Evolutionary conservation across 2,888 invertebrate species (phyloP), one percentile per base, ranked within the genome.

Genomic region (Podabrus alpinus): DNA sequence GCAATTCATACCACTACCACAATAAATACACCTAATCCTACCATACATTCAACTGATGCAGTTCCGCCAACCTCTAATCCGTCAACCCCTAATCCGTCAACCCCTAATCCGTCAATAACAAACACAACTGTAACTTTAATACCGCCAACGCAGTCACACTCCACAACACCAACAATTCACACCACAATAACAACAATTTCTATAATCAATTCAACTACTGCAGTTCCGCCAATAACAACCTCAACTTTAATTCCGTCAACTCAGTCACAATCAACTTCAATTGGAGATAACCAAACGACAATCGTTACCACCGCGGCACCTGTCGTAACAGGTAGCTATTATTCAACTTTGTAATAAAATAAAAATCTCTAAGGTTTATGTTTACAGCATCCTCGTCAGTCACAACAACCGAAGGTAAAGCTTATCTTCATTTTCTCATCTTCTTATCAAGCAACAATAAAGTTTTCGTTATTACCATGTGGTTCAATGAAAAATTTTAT

Each of bases 111-210:
- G 10, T 4, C 15, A 5, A n/a, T 59, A n/a, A 13, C 11, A 3
- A 13, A 25, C 45, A 13, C 66, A n/a, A 71, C 15, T 64, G 29
- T 17, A 24, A 13, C 69, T 19, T 61, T 13, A 66, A 9, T 24
- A 24, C 24, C 21, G 21, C 3, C 21, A 24, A n/a, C 45, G 7
- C n/a, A 45, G 45, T 45, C 45, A 45, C 45, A 13, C 45, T n/a
- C n/a, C 7, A 68, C 62, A 59, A 21, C 16, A 16, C 60, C 61
- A 66, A 17, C 11, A 11, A 25, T 25, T 25, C 2, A 25, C 25
- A 25, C 72, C 19, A 67, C 67, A n/a, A 10, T 59, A 21, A 68
- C 67, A 25, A 68, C 67, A 68, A 72, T 9, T 64, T 2, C 62
- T 19, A 64, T 24, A 11, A 21, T 25, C 25, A 67, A 24, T 24